Evolutionary conservation across 2,113 vertebrate species (phyloP).

Genomic region (Oreochromis spilurus): DNA sequence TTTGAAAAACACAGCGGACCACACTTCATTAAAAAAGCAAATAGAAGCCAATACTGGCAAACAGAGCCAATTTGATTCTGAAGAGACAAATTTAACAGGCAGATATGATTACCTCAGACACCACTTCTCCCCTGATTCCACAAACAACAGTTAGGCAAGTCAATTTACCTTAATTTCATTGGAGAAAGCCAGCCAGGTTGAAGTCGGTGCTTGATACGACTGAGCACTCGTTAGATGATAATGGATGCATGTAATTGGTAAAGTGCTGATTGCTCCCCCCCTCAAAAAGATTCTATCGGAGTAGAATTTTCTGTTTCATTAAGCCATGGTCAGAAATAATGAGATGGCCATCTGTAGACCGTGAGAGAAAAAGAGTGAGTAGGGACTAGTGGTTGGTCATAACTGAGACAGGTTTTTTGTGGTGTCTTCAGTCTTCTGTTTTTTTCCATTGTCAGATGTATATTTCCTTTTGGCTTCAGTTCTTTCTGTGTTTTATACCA

Average conservation of each 20-base stretch:
- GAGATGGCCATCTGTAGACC: constrained; percentile 49
- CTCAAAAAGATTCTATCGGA: constrained; percentile 56
- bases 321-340: constrained; percentile 66
- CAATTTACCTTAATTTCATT: constrained; percentile 60
- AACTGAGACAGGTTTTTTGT: neutral
- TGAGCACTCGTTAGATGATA: constrained; percentile 51
- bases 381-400: neutral
- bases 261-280: constrained; percentile 44
- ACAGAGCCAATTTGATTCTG: constrained; percentile 31
- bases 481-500: neutral
- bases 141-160: constrained; percentile 60
- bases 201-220: constrained; percentile 24
- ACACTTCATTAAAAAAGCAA: constrained; percentile 39
- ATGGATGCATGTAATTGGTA: constrained; percentile 64
- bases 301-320: constrained; percentile 68
- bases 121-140: constrained; percentile 34
- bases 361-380: neutral
- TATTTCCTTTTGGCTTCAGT: neutral
- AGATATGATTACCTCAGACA: constrained; percentile 58
- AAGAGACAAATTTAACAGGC: constrained; percentile 44
- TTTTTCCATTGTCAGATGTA: neutral
- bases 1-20: constrained; percentile 35
- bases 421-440: neutral
- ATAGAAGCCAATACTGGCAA: constrained; percentile 18
- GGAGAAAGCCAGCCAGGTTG: constrained; percentile 40